A percentile compares a stretch with the other conserved stretches of the same genome.
phyloP scores from a whole-genome alignment of 2,888 invertebrate genomes.

The Phaonia tiefii region DNA sequence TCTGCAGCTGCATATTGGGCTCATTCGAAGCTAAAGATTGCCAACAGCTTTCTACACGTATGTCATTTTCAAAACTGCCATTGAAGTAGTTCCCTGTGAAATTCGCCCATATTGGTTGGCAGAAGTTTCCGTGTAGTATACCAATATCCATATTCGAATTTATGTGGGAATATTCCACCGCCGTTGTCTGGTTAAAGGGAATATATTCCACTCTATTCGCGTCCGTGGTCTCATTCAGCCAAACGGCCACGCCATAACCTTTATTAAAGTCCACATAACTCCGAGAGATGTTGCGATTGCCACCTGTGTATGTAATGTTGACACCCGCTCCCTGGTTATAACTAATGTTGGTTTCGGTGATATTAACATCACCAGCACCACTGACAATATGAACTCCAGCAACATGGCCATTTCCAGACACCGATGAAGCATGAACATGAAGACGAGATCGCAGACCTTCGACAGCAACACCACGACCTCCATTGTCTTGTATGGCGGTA shows the following conservation, averaged over 20 bases:
- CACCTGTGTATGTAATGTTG: conserved; percentile 97
- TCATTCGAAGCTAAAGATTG: conserved; percentile 78
- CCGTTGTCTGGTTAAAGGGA: conserved; percentile 91
- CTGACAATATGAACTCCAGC: conserved; percentile 94
- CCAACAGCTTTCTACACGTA: conserved; percentile 94
- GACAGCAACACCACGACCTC: conserved; percentile 96
- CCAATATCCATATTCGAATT: conserved; percentile 93
- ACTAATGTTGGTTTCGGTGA: conserved; percentile 93
- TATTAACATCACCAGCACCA: conserved; percentile 96
- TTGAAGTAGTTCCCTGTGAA: conserved; percentile 95
- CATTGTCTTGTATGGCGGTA: conserved; percentile 92
- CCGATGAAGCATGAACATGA: conserved; percentile 90
- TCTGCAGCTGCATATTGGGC: conserved; percentile 84
- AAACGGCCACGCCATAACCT: conserved; percentile 93
- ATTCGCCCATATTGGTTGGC: conserved; percentile 91
- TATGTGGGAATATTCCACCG: conserved; percentile 92
- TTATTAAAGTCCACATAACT: conserved; percentile 92
- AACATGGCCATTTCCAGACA: conserved; percentile 93
- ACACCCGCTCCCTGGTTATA: conserved; percentile 97
- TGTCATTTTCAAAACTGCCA: conserved; percentile 88
- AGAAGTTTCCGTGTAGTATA: conserved; percentile 95
- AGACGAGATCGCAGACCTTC: conserved; percentile 94
- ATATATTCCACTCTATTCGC: conserved; percentile 85
- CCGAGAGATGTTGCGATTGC: conserved; percentile 94
- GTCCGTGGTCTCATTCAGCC: conserved; percentile 91